A percentile compares a stretch with the other conserved stretches of the same genome.
phyloP scores from a whole-genome alignment of 2,113 vertebrate species.

The Megaleporinus macrocephalus region DNA sequence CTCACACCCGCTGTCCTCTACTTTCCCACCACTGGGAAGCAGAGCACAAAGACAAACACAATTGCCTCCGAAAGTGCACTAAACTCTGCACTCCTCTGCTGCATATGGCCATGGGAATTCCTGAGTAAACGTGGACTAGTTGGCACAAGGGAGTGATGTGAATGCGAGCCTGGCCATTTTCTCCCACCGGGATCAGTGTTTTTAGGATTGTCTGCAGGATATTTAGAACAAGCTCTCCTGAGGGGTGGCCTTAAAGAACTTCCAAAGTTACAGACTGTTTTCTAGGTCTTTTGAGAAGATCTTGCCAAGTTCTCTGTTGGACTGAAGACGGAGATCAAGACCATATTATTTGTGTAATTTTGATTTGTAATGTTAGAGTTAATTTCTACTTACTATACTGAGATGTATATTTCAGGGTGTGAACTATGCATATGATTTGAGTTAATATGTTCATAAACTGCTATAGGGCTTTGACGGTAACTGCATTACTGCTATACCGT shows the following conservation, averaged over 20 bases:
- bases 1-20: neutral
- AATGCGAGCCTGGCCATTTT: neutral
- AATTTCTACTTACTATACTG: too few species aligned
- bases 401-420: too few species aligned
- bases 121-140: neutral
- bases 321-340: too few species aligned
- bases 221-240: neutral
- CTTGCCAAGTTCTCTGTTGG: too few species aligned
- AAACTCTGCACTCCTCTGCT: neutral
- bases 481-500: too few species aligned
- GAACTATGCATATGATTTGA: too few species aligned
- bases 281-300: too few species aligned
- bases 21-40: neutral
- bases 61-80: neutral
- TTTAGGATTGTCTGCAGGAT: neutral
- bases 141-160: neutral
- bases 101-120: neutral
- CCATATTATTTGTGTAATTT: too few species aligned
- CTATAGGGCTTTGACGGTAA: too few species aligned
- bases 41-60: constrained; percentile 23
- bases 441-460: too few species aligned
- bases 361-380: too few species aligned
- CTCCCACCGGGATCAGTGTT: neutral
- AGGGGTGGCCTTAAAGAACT: neutral
- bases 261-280: too few species aligned